Conservation (phyloP, 2,113 vertebrate species). For the Pomatostomus ruficeps region DNA sequence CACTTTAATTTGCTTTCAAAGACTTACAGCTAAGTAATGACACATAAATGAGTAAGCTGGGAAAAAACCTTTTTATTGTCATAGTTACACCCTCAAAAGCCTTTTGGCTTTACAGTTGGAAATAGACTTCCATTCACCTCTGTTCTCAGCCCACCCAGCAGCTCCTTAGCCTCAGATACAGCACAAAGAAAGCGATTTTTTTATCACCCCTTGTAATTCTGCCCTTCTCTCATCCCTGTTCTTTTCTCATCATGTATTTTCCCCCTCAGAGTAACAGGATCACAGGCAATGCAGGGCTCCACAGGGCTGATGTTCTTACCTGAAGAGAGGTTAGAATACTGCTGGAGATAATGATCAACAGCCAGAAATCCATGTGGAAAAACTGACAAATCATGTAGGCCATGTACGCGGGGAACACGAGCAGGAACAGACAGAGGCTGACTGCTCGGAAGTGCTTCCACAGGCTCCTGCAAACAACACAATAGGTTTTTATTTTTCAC, state of each 20-base stretch:
- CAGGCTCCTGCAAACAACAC: constrained; percentile 81
- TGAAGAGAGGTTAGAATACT: constrained; percentile 97
- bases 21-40: background rate
- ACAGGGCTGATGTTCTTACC: constrained; percentile 68
- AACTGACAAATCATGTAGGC: constrained; percentile 99
- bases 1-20: background rate
- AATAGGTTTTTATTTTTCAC: background rate
- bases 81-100: background rate
- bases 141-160: background rate
- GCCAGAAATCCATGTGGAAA: constrained; percentile 99
- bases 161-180: background rate
- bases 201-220: background rate
- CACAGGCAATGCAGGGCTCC: background rate
- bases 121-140: background rate
- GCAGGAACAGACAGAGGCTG: constrained; percentile 90
- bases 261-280: background rate
- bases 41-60: background rate
- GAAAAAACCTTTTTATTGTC: background rate
- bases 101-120: background rate
- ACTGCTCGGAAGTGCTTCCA: constrained; percentile 98
- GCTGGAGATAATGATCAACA: constrained; percentile 97
- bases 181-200: background rate
- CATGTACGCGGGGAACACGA: constrained; percentile 96
- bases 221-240: background rate
- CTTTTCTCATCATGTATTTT: background rate